Evolutionary conservation across 2,113 vertebrate species (phyloP).

Genomic region (Rhabdornis inornatus): DNA sequence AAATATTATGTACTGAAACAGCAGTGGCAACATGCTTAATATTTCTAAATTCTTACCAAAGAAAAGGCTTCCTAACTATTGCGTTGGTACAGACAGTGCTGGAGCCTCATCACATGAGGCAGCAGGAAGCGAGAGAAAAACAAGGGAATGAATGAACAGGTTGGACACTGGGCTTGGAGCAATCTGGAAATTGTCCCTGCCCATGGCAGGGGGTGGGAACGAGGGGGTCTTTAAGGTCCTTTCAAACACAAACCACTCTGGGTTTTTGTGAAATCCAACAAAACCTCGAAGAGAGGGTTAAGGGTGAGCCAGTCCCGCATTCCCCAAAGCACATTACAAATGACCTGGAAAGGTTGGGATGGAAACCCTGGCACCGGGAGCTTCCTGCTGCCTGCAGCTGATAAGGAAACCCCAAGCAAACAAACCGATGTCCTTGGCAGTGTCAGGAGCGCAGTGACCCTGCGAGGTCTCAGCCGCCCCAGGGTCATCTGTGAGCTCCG

Average conservation of each 20-base stretch:
- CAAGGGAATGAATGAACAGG: background rate
- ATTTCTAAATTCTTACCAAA: background rate
- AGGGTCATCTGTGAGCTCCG: rapidly evolving
- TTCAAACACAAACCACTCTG: background rate
- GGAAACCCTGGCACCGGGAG: background rate
- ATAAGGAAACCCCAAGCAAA: background rate
- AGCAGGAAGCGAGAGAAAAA: background rate
- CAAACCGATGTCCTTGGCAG: background rate
- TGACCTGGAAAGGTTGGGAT: background rate
- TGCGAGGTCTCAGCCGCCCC: background rate
- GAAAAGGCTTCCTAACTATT: background rate
- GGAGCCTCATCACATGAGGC: background rate
- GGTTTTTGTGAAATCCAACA: background rate
- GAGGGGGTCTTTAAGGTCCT: background rate
- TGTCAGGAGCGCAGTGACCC: rapidly evolving
- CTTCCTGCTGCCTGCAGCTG: background rate
- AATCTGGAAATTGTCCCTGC: background rate
- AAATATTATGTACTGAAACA: background rate
- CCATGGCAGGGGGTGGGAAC: background rate
- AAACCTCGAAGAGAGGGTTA: background rate
- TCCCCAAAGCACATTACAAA: background rate
- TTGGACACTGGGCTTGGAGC: background rate
- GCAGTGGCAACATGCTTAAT: background rate
- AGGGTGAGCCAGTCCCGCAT: background rate
- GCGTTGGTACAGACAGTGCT: background rate